Base-by-base conservation (phyloP, 1,140 invertebrate species). In the Trichomalopsis sarcophagae region DNA sequence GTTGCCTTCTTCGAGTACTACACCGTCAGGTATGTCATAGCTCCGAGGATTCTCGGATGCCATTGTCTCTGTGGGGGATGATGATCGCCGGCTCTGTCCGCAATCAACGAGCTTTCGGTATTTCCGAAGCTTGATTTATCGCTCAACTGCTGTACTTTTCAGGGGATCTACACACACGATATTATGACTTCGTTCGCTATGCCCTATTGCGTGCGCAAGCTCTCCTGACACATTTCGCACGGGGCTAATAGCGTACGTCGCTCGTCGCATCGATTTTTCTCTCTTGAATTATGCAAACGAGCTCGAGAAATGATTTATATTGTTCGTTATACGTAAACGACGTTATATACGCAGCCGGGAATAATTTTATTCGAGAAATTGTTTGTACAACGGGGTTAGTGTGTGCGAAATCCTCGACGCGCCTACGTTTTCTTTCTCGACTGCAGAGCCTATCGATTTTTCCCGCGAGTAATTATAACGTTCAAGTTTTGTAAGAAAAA, bases 1-100 rank as follows among this genome's bases (percentile, higher is more conserved):
- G 96, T 96, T 85, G 96, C 96, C 82, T 96, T 96, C 94, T 96
- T 96, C 94, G 96, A 96, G 90, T 96, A 96, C 92, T 96, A 96
- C 91, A 95, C 95, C 85, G 94, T 95, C 89, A 96, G 96, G 96
- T 96, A 95, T 94, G 90, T 86, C 40, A 55, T 40, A 40, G 33
- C 33, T 73, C 69, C 69, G 55, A 62, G 55, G 55, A 62, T 62
- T 21, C 55, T 62, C 55, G 21, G 55, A 21, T 62, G 17, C 17
- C 55, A 62, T 62, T 62, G 55, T 3, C 50, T 55, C 13, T n/a
- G 14, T 50, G 9, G 6, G 10, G 7, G 40, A 62, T 62, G 17
- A 62, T 17, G 17, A 62, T 62, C 27, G 27, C 5, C 40, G 40
- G 17, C 14, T 62, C 21, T 21, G 17, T 62, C 14, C 17, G 55